Percentiles rank a stretch among this genome's conserved stretches.
Evolutionary conservation across 2,113 vertebrate species (phyloP).

Genomic region (Neotoma lepida): DNA sequence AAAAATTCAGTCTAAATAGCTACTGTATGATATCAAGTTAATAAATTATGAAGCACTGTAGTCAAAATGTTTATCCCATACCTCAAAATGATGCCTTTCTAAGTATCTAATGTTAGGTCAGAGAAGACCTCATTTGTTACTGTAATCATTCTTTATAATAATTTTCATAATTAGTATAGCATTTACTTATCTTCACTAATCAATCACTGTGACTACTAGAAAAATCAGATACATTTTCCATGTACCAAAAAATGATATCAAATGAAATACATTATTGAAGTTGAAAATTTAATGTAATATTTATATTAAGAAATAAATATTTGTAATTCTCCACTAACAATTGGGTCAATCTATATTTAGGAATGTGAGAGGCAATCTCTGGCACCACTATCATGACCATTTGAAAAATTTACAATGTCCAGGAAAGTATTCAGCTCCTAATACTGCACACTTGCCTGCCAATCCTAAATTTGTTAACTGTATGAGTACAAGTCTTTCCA

Average conservation of each 20-base stretch:
- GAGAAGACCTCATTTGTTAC: neutral
- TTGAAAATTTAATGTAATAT: neutral
- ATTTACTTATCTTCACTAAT: neutral
- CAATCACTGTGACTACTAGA: neutral
- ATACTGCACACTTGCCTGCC: too few relatives aligned
- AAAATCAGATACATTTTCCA: neutral
- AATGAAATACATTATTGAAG: slow-evolving; percentile 11
- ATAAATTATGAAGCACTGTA: neutral
- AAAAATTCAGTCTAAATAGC: neutral
- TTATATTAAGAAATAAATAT: neutral
- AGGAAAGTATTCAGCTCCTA: too few relatives aligned
- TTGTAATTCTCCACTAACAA: too few relatives aligned
- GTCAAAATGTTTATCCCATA: too few relatives aligned
- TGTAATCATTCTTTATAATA: neutral
- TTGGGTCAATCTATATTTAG: too few relatives aligned
- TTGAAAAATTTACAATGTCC: too few relatives aligned
- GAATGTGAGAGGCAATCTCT: too few relatives aligned
- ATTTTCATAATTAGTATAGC: neutral
- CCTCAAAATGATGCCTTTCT: neutral
- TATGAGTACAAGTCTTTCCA: too few relatives aligned
- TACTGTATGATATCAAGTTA: neutral
- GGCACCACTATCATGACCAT: too few relatives aligned
- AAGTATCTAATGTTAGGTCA: neutral
- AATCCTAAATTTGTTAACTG: too few relatives aligned
- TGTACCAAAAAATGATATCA: neutral